phyloP scores from a whole-genome alignment of 2,113 vertebrate genomes.

The Corydoras sp. region DNA sequence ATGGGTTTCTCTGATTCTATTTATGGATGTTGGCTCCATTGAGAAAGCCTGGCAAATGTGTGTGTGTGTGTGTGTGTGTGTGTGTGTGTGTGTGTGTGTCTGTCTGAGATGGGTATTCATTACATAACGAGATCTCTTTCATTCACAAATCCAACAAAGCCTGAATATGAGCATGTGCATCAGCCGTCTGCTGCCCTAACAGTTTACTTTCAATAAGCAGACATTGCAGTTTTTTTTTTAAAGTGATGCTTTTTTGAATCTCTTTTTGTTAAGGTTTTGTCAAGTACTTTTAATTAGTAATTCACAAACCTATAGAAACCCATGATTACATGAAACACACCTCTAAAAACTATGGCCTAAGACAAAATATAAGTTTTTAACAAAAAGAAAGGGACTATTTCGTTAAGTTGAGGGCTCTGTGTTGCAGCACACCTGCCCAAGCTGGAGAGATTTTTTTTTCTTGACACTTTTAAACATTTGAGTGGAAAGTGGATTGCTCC shows the following conservation, averaged over 20 bases:
- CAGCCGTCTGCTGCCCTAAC: background rate
- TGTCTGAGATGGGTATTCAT: background rate
- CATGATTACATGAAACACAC: too few species aligned
- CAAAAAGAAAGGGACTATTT: too few species aligned
- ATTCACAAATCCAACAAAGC: constrained; percentile 25
- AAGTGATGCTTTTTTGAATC: background rate
- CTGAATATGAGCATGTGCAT: background rate
- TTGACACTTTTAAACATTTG: constrained; percentile 5
- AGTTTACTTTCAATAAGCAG: background rate
- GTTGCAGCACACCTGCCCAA: background rate
- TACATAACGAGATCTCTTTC: constrained; percentile 15
- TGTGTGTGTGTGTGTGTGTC: background rate
- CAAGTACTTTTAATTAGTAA: too few species aligned
- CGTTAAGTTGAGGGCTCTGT: background rate
- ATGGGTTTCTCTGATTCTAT: background rate
- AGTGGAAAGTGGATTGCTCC: constrained; percentile 15
- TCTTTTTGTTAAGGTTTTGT: too few species aligned
- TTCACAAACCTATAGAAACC: too few species aligned
- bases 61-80: background rate
- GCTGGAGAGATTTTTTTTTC: background rate
- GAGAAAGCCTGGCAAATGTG: background rate
- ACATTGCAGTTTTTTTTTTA: background rate
- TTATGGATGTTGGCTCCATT: background rate
- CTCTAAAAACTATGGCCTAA: background rate
- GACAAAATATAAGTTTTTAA: background rate